Conservation (phyloP, 2,888 invertebrate species). For the Falcaria lacertinaria region DNA sequence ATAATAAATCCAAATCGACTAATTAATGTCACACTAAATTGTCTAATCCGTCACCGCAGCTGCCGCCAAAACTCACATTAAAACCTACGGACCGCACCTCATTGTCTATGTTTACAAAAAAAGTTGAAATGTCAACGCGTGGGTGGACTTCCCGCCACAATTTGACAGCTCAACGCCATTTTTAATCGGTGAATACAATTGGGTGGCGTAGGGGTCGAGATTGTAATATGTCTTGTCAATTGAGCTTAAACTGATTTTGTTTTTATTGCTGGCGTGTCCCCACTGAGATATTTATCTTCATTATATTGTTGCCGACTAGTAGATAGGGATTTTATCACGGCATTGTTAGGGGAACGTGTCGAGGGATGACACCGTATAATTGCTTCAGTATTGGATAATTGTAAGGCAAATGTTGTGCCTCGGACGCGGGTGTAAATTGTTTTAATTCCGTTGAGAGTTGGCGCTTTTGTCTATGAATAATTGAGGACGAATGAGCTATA, state of each 20-base stretch:
- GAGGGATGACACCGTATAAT: conserved; percentile 63
- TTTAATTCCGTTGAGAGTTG: conserved; percentile 46
- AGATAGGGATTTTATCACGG: conserved; percentile 70
- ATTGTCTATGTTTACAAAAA: conserved; percentile 41
- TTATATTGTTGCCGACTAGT: conserved; percentile 59
- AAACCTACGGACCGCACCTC: conserved; percentile 28
- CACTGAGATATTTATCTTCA: conserved; percentile 73
- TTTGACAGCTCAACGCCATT: conserved; percentile 49
- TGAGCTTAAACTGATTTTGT: conserved; percentile 71
- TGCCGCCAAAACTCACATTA: conserved; percentile 22
- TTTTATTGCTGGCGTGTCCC: conserved; percentile 69
- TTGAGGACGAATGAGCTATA: not conserved
- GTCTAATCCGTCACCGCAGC: conserved; percentile 32
- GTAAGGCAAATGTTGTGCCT: conserved; percentile 53
- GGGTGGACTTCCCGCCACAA: conserved; percentile 57
- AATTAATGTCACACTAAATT: conserved; percentile 41
- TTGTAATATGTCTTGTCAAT: conserved; percentile 67
- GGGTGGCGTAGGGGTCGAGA: conserved; percentile 32
- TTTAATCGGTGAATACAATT: conserved; percentile 37
- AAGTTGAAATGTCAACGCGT: conserved; percentile 44
- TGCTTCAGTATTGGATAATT: conserved; percentile 69
- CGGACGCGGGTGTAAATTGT: conserved; percentile 44
- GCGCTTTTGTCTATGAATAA: conserved; percentile 27
- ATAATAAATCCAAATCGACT: conserved; percentile 36
- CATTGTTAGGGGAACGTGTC: conserved; percentile 55